phyloP scores from a whole-genome alignment of 2,888 invertebrate species.

The Oligia latruncula region DNA sequence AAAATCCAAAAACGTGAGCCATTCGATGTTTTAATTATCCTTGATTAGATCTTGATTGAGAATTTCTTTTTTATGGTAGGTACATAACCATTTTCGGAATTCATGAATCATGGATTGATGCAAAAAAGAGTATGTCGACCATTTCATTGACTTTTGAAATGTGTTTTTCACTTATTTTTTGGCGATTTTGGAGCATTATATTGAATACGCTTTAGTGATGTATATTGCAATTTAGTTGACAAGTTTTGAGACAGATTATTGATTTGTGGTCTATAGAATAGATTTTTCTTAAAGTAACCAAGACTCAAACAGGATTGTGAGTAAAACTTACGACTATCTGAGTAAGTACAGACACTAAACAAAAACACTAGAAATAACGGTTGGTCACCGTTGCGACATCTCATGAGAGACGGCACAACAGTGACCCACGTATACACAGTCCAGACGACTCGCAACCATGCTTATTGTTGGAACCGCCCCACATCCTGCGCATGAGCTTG shows the following conservation, averaged over 20 bases:
- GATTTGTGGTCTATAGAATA: not conserved
- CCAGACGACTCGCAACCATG: no score
- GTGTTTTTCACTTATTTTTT: not conserved
- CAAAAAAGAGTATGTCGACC: not conserved
- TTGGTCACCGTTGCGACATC: no score
- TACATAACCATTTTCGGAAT: not conserved
- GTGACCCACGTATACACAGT: no score
- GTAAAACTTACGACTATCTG: no score
- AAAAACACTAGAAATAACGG: no score
- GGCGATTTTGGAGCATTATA: not conserved
- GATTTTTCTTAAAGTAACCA: no score
- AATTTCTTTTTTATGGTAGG: not conserved
- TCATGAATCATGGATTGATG: constrained; percentile 26
- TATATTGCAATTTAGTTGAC: not conserved
- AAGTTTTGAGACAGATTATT: not conserved
- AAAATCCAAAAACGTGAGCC: constrained; percentile 11
- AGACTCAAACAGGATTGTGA: no score
- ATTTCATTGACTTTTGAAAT: constrained; percentile 5
- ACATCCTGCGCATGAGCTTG: not conserved
- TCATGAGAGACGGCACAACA: no score
- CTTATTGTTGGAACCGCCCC: no score
- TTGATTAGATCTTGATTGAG: constrained; percentile 35
- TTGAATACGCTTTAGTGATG: not conserved
- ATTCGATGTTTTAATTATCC: constrained; percentile 40
- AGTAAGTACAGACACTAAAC: no score